Evolutionary conservation across 2,113 vertebrate genomes (phyloP), one percentile per base, ranked within the genome.

Genomic region (Prionailurus viverrinus): DNA sequence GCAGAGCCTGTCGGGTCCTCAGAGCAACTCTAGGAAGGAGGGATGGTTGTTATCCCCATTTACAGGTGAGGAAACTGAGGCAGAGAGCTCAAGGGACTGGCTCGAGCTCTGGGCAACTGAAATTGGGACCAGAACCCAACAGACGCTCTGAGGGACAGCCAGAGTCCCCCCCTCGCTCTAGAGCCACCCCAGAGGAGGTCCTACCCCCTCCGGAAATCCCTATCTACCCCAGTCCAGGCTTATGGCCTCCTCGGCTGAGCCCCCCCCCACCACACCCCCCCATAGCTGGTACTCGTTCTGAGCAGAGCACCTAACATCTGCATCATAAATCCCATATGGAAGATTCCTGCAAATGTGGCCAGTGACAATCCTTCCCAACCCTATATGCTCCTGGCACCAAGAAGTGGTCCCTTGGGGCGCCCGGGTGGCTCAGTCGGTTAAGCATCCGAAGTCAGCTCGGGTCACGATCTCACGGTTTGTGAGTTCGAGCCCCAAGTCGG

Each of bases 301-400:
- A 45, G 7, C 69, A 45, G 0, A 76, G 9, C 36, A 29, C 7
- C 84, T 36, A 31, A 41, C 25, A 4, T 53, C 19, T 27, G 39
- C 21, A 10, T 51, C 39, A 7, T 39, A 27, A 7, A 39, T 33
- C 25, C 53, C 7, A 0, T 15, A 11, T 8, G 21, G 74, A 87
- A 48, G 53, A 69, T 4, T 3, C 5, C 25, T 89, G 31, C 65
- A 63, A 39, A 18, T 1, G 21, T 2, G 31, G 76, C 73, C 71
- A 36, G 6, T 27, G 13, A 31, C 7, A 25, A 14, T 53, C 27
- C 51, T 33, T 69, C 51, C 81, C n/a, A 39, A 18, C 10, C 31
- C 18, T 5, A 4, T 8, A 5, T 4, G 15, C 12, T 21, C 19
- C 27, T 0, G 7, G 14, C n/a, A 4, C 48, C 61, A 5, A 2